Evolutionary conservation across 2,888 invertebrate genomes (phyloP).

Genomic region (Sesia apiformis): DNA sequence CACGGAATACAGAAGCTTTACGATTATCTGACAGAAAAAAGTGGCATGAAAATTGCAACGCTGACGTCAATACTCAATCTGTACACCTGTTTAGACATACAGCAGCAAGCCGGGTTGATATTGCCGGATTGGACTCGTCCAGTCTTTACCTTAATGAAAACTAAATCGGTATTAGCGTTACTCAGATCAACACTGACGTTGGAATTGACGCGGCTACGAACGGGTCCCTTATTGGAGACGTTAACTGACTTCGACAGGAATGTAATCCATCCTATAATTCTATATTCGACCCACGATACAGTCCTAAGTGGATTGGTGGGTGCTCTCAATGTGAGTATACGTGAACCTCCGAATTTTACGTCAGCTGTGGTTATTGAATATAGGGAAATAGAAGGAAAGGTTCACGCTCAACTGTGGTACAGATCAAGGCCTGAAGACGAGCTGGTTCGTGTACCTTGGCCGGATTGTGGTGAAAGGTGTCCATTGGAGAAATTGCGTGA

Average conservation of each 20-base stretch:
- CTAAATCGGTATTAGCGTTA: slow-evolving; percentile 2
- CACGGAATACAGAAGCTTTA: slow-evolving; percentile 3
- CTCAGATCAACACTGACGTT: background rate
- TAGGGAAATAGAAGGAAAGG: background rate
- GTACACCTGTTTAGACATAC: slow-evolving; percentile 7
- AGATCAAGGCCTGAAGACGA: slow-evolving; percentile 2
- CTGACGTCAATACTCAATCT: slow-evolving; percentile 1
- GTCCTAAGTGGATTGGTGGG: slow-evolving; percentile 5
- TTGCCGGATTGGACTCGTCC: slow-evolving; percentile 8
- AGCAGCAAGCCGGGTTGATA: slow-evolving; percentile 6
- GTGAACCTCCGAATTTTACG: slow-evolving; percentile 5
- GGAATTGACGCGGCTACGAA: slow-evolving; percentile 4
- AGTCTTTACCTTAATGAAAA: slow-evolving; percentile 3
- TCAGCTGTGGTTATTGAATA: slow-evolving; percentile 7
- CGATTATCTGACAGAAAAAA: slow-evolving; percentile 2
- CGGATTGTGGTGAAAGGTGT: slow-evolving; percentile 6
- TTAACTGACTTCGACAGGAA: slow-evolving; percentile 1
- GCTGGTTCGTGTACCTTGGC: slow-evolving; percentile 1
- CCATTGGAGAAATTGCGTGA: slow-evolving; percentile 2
- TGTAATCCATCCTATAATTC: slow-evolving; percentile 2
- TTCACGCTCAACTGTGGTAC: slow-evolving; percentile 8
- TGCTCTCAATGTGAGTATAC: slow-evolving; percentile 4
- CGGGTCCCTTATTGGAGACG: slow-evolving; percentile 7
- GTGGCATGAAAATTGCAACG: slow-evolving; percentile 1
- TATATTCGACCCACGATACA: slow-evolving; percentile 10